phyloP scores from a whole-genome alignment of 2,797 vertebrate genomes.

The Clarias laeviceps region DNA sequence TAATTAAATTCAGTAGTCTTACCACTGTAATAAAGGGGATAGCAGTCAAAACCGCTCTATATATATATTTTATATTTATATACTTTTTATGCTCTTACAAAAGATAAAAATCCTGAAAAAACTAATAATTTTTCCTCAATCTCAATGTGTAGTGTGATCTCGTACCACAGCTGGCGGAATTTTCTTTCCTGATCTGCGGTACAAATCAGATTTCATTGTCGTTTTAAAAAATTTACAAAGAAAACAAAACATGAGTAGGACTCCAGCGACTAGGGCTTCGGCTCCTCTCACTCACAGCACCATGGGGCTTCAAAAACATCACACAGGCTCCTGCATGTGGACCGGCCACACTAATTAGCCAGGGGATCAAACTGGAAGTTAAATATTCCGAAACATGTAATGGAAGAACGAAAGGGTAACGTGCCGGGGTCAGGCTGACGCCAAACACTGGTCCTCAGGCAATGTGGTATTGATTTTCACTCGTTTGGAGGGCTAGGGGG shows the following conservation, averaged over 20 bases:
- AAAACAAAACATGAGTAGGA: constrained; percentile 80
- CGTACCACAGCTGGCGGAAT: constrained; percentile 65
- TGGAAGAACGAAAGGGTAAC: constrained; percentile 85
- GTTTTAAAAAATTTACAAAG: constrained; percentile 86
- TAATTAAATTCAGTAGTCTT: background rate
- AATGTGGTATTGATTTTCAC: constrained; percentile 88
- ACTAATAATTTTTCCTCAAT: background rate
- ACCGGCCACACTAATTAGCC: constrained; percentile 88
- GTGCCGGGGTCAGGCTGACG: constrained; percentile 84
- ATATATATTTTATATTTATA: background rate
- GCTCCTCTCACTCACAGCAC: constrained; percentile 66
- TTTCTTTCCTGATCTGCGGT: constrained; percentile 75
- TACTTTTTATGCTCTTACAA: background rate
- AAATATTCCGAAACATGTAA: constrained; percentile 85
- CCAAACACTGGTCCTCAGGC: constrained; percentile 82
- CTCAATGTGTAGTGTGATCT: background rate
- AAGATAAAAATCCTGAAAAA: constrained; percentile 2
- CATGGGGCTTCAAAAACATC: constrained; percentile 62
- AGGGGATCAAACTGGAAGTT: constrained; percentile 86
- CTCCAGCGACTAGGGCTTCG: constrained; percentile 60
- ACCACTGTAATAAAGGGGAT: background rate
- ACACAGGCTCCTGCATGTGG: constrained; percentile 75
- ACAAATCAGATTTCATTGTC: constrained; percentile 90
- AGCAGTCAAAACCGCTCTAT: background rate
- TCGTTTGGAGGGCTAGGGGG: constrained; percentile 77